These are phyloP conservation scores for Doryteuthis pealeii DNA, from an alignment of 1,140 invertebrate genomes.

Conservation along the genomic window DNA sequence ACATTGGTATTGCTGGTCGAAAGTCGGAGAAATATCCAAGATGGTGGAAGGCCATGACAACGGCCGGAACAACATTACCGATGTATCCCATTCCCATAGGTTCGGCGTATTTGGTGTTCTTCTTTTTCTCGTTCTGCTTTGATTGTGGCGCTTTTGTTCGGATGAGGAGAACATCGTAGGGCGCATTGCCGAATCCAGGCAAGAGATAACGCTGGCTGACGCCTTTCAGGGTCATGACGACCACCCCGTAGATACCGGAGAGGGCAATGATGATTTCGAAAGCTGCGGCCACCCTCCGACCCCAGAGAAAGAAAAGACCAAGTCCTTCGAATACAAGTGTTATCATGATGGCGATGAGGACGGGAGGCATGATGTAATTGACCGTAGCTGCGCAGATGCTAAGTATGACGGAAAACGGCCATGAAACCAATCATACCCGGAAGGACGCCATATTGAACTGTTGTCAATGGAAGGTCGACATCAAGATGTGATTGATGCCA, in stretches of 20 bases:
- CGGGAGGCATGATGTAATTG: slow-evolving; percentile 46
- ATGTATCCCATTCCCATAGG: slow-evolving; percentile 49
- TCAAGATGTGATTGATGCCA: slow-evolving; percentile 37
- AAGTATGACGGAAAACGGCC: slow-evolving; percentile 36
- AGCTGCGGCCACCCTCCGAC: slow-evolving; percentile 37
- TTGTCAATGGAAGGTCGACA: slow-evolving; percentile 14
- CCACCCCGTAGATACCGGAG: slow-evolving; percentile 41
- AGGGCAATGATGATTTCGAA: slow-evolving; percentile 47
- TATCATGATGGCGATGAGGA: slow-evolving; percentile 38
- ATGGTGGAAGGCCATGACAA: slow-evolving; percentile 37
- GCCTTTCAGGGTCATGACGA: slow-evolving; percentile 47
- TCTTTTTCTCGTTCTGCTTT: slow-evolving; percentile 40
- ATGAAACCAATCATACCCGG: slow-evolving; percentile 42
- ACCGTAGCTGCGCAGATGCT: slow-evolving; percentile 43
- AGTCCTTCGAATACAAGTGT: slow-evolving; percentile 43
- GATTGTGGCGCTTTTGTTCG: slow-evolving; percentile 24
- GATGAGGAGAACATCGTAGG: slow-evolving; percentile 39
- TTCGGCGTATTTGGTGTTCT: slow-evolving; percentile 46
- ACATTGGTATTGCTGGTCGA: slow-evolving; percentile 34
- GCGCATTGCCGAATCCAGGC: slow-evolving; percentile 47
- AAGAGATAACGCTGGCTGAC: slow-evolving; percentile 47
- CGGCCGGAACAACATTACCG: slow-evolving; percentile 40
- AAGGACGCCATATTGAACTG: slow-evolving; percentile 25
- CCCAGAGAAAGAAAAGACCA: slow-evolving; percentile 40
- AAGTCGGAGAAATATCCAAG: slow-evolving; percentile 42